Conservation (phyloP, 2,888 invertebrate species). For the Bruchidius siliquastri region DNA sequence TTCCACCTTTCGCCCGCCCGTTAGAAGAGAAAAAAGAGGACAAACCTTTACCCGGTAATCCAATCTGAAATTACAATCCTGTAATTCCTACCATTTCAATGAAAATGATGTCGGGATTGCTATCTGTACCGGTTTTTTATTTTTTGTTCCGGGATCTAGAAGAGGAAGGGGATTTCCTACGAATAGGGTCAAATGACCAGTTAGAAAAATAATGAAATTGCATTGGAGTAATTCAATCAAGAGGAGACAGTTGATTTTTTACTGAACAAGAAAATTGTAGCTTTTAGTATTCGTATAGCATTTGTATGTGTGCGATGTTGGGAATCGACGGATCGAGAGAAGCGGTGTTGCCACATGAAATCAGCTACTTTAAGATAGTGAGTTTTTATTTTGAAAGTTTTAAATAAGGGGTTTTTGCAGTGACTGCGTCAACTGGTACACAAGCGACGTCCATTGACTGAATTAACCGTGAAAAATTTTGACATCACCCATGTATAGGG, state of each 20-base stretch:
- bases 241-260: not conserved
- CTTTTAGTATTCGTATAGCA: too few species aligned
- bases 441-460: too few species aligned
- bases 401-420: too few species aligned
- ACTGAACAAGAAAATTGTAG: not conserved
- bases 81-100: not conserved
- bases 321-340: too few species aligned
- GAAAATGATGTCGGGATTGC: not conserved
- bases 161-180: not conserved
- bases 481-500: too few species aligned
- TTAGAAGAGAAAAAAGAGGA: not conserved
- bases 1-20: not conserved
- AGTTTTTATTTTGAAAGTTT: too few species aligned
- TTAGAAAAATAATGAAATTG: not conserved
- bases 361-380: too few species aligned
- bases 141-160: not conserved
- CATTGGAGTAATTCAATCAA: not conserved
- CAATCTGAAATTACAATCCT: not conserved
- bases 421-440: too few species aligned
- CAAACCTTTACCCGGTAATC: not conserved
- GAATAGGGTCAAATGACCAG: not conserved
- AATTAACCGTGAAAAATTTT: too few species aligned
- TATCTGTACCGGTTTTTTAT: not conserved
- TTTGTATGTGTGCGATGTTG: too few species aligned
- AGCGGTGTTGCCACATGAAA: too few species aligned